Conservation (phyloP, 2,888 invertebrate genomes). For the Bugulina stolonifera region DNA sequence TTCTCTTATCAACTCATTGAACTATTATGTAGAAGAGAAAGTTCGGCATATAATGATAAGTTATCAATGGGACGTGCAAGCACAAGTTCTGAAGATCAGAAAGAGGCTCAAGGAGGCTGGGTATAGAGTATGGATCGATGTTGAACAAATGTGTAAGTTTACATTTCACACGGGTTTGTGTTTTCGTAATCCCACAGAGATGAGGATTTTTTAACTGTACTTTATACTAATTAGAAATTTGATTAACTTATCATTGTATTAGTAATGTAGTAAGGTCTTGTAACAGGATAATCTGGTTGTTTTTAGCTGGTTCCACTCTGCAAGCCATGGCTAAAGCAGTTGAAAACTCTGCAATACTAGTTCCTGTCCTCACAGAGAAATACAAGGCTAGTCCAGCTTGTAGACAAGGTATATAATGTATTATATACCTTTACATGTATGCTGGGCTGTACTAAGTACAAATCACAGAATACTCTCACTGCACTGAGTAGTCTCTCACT, state of each 20-base stretch:
- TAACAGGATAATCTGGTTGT: no score
- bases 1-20: no score
- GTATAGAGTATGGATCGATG: slow-evolving; percentile 50
- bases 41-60: slow-evolving; percentile 43
- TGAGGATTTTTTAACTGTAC: no score
- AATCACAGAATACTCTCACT: no score
- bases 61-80: slow-evolving; percentile 45
- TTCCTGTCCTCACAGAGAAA: slow-evolving; percentile 46
- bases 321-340: slow-evolving; percentile 48
- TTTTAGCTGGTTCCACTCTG: slow-evolving; percentile 40
- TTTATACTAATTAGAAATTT: no score
- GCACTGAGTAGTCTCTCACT: no score
- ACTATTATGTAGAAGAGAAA: background rate
- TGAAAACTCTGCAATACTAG: slow-evolving; percentile 41
- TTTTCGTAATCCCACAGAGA: no score
- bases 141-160: slow-evolving; percentile 46
- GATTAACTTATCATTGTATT: no score
- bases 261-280: no score
- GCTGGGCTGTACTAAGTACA: no score
- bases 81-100: slow-evolving; percentile 39
- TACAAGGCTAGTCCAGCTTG: slow-evolving; percentile 48
- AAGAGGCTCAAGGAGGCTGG: slow-evolving; percentile 40
- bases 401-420: slow-evolving; percentile 44
- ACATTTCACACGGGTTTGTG: no score
- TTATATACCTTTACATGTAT: no score